A percentile compares a stretch with the other conserved stretches of the same genome.
Evolutionary conservation across 2,797 vertebrate genomes (phyloP).

Genomic region (Mustela erminea): DNA sequence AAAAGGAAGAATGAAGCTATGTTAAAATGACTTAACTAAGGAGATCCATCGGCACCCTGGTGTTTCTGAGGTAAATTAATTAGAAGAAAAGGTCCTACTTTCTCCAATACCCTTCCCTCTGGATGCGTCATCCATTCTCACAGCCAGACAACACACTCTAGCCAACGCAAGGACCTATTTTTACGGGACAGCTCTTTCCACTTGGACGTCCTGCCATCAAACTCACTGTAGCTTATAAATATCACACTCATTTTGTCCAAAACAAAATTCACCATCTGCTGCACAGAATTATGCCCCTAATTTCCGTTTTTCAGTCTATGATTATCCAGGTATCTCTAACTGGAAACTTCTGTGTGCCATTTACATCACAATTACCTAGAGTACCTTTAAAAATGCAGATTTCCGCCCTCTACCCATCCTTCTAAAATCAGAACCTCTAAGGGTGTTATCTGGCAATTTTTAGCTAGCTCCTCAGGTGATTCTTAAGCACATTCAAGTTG

Average conservation of each 20-base stretch:
- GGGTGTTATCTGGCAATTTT: not conserved
- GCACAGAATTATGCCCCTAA: not conserved
- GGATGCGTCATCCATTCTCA: not conserved
- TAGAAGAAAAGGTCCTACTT: constrained; percentile 16
- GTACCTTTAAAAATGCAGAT: not conserved
- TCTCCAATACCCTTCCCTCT: not conserved
- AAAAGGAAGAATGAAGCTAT: not conserved
- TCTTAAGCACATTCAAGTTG: not conserved
- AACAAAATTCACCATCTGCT: not conserved
- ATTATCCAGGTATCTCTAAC: not conserved
- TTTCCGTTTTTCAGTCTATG: constrained; percentile 19
- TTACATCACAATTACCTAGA: not conserved
- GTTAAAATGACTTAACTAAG: not conserved
- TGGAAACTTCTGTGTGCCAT: not conserved
- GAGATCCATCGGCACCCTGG: not conserved
- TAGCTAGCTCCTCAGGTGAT: not conserved
- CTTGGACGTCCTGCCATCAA: not conserved
- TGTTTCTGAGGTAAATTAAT: not conserved
- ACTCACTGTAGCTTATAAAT: not conserved
- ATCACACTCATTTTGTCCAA: not conserved
- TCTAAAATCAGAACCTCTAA: constrained; percentile 44
- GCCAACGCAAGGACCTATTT: not conserved
- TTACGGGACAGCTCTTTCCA: not conserved
- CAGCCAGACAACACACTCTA: not conserved
- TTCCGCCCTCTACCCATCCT: not conserved